These are phyloP conservation scores for Equus quagga DNA, from an alignment of 2,113 vertebrate genomes.

Conservation along the genomic window DNA sequence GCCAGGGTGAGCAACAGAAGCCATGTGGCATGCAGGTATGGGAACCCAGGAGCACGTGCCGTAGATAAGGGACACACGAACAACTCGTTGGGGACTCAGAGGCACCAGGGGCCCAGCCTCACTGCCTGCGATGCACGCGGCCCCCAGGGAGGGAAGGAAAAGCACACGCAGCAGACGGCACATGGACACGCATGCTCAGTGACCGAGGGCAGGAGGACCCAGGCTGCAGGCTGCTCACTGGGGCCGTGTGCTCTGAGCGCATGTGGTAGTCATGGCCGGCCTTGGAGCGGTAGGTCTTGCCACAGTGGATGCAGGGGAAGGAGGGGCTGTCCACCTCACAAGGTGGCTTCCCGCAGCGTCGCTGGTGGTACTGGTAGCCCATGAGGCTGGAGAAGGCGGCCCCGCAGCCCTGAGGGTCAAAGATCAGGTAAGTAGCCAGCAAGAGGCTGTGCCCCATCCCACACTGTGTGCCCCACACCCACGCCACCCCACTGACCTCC, in stretches of 20 bases:
- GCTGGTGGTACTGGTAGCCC: slow-evolving; percentile 98
- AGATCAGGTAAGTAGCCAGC: slow-evolving; percentile 5
- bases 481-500: slow-evolving; percentile 87
- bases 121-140: rapidly evolving
- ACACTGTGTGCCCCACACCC: rapidly evolving
- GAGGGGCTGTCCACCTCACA: slow-evolving; percentile 92
- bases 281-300: slow-evolving; percentile 96
- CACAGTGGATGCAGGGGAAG: slow-evolving; percentile 94
- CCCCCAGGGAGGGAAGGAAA: neutral
- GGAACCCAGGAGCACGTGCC: neutral
- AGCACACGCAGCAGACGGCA: neutral
- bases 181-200: rapidly evolving
- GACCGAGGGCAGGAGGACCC: neutral
- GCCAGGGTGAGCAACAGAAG: neutral
- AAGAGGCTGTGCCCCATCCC: neutral
- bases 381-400: slow-evolving; percentile 97
- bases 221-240: slow-evolving; percentile 71
- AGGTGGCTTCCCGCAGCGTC: slow-evolving; percentile 94
- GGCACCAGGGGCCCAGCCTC: too few species aligned
- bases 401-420: slow-evolving; percentile 91
- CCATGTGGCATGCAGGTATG: rapidly evolving
- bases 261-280: slow-evolving; percentile 96
- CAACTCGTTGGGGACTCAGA: rapidly evolving
- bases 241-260: slow-evolving; percentile 91
- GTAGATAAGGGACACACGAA: rapidly evolving